phyloP scores from a whole-genome alignment of 64 coral and sea anemone species.

The Actinia equina region DNA sequence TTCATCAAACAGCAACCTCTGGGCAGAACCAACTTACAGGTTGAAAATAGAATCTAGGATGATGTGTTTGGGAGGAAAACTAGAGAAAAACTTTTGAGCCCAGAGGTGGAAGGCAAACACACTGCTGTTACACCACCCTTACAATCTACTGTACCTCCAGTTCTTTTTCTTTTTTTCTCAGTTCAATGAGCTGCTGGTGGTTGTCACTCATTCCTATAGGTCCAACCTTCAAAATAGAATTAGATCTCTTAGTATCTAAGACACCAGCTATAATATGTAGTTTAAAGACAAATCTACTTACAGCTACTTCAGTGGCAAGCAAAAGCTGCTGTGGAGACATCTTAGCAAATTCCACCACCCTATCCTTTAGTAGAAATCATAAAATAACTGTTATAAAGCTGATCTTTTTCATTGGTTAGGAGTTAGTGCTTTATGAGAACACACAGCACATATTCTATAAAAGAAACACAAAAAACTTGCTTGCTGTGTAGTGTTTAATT shows the following conservation, averaged over 20 bases:
- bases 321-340: slow-evolving; percentile 90
- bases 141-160: slow-evolving; percentile 63
- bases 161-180: slow-evolving; percentile 91
- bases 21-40: no score
- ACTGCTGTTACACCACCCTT: neutral
- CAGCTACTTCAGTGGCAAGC: slow-evolving; percentile 87
- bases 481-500: no score
- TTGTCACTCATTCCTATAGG: slow-evolving; percentile 81
- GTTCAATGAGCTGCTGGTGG: slow-evolving; percentile 82
- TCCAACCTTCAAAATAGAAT: slow-evolving; percentile 62
- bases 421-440: no score
- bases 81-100: neutral
- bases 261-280: neutral
- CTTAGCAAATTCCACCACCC: slow-evolving; percentile 98
- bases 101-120: neutral
- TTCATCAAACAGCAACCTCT: no score
- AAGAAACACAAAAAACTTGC: no score
- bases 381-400: neutral
- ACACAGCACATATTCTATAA: no score
- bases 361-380: slow-evolving; percentile 36
- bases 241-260: neutral
- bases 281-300: slow-evolving; percentile 36
- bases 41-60: no score
- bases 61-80: no score
- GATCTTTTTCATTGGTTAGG: no score